These are phyloP conservation scores for Promerops cafer DNA, from an alignment of 2,113 vertebrate species.

Conservation along the genomic window DNA sequence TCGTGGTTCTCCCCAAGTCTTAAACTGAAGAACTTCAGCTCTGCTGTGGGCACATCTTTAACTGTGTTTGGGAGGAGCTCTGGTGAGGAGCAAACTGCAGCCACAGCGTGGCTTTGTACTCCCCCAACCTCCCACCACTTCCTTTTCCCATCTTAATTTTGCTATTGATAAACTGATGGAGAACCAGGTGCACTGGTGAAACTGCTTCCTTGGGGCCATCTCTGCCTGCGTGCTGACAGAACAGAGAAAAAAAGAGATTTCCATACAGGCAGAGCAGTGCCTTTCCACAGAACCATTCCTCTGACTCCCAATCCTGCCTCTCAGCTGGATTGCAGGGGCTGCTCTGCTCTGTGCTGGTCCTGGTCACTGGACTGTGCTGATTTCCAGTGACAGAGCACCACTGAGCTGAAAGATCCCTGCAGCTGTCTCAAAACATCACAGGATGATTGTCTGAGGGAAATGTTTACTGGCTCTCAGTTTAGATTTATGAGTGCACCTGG, in stretches of 20 bases:
- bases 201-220: not conserved
- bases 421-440: not conserved
- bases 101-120: not conserved
- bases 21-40: not conserved
- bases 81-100: not conserved
- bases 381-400: not conserved
- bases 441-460: not conserved
- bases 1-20: not conserved
- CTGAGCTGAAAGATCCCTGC: not conserved
- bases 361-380: not conserved
- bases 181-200: not conserved
- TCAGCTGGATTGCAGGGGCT: not conserved
- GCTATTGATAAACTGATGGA: not conserved
- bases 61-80: not conserved
- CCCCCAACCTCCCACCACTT: not conserved
- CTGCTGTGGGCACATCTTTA: not conserved
- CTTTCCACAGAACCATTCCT: not conserved
- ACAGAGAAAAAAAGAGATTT: not conserved
- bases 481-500: not conserved
- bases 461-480: not conserved
- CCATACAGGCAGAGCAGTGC: not conserved
- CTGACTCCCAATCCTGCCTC: not conserved
- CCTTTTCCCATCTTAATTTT: not conserved
- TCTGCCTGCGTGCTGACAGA: not conserved
- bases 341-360: not conserved